Base-by-base conservation (phyloP, 2,113 vertebrate genomes). In the Trochalopteron elliotii region DNA sequence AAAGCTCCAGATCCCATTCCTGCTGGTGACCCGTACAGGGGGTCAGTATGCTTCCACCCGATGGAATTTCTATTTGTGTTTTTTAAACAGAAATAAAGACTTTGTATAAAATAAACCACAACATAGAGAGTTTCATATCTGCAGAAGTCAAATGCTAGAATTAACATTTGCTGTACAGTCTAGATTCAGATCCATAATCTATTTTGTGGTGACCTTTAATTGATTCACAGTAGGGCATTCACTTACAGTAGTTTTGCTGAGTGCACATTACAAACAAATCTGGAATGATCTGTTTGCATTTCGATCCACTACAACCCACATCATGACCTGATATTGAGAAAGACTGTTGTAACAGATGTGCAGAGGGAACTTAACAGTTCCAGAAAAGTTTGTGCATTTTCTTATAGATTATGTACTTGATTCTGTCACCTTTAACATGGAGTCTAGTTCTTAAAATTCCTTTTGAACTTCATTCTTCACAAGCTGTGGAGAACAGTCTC, bases 31-130 rank as follows among this genome's bases (percentile, higher is more conserved):
- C 95, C 95, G 21, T 97, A 95, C 93, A 96, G 96, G 96, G 96
- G 95, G 96, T 96, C 96, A 97, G 96, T 97, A 97, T 97, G 96
- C 94, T 97, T 97, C 96, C 95, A 97, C 96, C 96, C 96, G 95
- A 96, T 96, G 95, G 95, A 97, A 96, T 96, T 97, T 97, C 94
- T 97, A 77, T 95, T 97, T 95, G 94, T 96, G 94, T 94, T 96
- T 94, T 94, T 94, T 94, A 64, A 97, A 89, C 83, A 87, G 89
- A 95, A 83, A 67, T 95, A 90, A 93, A 94, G 92, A 89, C 93
- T 70, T 93, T 96, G 96, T 96, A 39, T 97, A 92, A 84, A 70
- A 92, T 96, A 97, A 94, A 27, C 76, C 94, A 90, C 94, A 22
- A 87, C 64, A 19, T 79, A 69, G 3, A 23, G 42, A 55, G 87